Evolutionary conservation across 2,888 invertebrate genomes (phyloP), one percentile per base, ranked within the genome.

Genomic region (Celastrina argiolus): DNA sequence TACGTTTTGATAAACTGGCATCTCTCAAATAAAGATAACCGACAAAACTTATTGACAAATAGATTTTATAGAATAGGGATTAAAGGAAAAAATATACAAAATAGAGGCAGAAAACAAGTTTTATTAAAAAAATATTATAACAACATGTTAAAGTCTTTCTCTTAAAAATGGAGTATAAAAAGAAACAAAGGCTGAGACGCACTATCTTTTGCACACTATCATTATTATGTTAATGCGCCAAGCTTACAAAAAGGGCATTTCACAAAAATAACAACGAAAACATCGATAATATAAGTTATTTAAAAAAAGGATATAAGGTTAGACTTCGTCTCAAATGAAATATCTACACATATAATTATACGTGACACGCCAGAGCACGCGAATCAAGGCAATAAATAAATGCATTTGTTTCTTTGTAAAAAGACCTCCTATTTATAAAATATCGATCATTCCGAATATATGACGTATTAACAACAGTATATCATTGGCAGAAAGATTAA

Each of bases 111-210:
- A 51, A 26, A 51, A 51, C 26, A 51, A 26, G 12, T 51, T 36
- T 61, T 36, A 61, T 22, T 61, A 61, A 39, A 61, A 39, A 22
- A 61, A 12, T 12, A 22, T 59, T 5, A 22, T 39, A 61, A 61
- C 39, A 61, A 39, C 22, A 61, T 36, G 5, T 61, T 34, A 31
- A 18, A 56, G 58, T 58, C 58, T 58, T 58, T 58, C 51, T 58
- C 56, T 58, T 58, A 31, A 58, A 56, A 58, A 51, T 14, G 51
- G 5, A 51, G 51, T 26, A 51, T 51, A 51, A 51, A 51, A 51
- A 1, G 6, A 51, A 51, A 51, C 22, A 51, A 22, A 45, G 16
- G 8, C 18, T 18, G 7, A 42, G 41, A 18, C 18, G 18, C 45
- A 45, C 18, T 18, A 18, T 45, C 18, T 14, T n/a, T n/a, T n/a